Conservation (phyloP, 2,113 vertebrate genomes). For the Prietella phreatophila region DNA sequence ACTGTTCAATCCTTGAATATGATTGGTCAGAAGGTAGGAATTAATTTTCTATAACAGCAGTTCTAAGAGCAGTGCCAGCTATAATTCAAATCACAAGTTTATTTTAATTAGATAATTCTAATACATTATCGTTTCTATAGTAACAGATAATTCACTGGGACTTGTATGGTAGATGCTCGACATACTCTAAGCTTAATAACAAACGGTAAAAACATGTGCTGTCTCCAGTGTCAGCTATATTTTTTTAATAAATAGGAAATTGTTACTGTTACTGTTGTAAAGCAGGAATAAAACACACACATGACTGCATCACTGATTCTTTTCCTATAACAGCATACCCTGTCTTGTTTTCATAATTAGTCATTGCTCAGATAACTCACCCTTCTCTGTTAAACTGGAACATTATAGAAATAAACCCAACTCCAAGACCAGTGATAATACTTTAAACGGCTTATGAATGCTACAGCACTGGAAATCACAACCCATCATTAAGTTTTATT, state of each 20-base stretch:
- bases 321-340: background rate
- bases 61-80: background rate
- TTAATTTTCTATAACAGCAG: background rate
- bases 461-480: background rate
- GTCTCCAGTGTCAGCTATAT: background rate
- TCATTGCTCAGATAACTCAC: background rate
- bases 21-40: background rate
- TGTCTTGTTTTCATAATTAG: background rate
- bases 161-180: background rate
- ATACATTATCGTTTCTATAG: background rate
- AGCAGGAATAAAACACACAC: background rate
- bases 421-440: background rate
- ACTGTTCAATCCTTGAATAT: background rate
- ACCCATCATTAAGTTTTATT: background rate
- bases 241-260: background rate
- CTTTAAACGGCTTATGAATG: background rate
- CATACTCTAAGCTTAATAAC: background rate
- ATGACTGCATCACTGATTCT: background rate
- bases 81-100: background rate
- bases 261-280: background rate
- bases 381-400: background rate
- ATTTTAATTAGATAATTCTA: background rate
- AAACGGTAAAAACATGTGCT: background rate
- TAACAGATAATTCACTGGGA: background rate
- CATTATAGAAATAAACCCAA: constrained; percentile 15